Conservation (phyloP, 92 coral and sea anemone genomes). For the Epizoanthus scotinus region DNA sequence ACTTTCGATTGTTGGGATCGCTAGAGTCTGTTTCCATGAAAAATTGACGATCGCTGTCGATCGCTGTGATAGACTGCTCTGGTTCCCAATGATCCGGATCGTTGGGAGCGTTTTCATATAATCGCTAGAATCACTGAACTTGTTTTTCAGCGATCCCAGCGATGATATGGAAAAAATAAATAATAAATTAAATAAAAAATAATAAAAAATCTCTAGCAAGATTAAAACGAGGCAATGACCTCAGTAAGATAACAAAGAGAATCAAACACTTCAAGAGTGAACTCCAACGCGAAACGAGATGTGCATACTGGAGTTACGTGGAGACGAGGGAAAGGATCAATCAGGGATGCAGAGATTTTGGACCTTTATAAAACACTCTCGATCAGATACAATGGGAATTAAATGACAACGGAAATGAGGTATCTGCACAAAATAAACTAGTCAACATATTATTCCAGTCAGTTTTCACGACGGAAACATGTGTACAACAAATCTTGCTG, state of each 20-base stretch:
- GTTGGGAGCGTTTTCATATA: too few species aligned
- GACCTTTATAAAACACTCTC: constrained; percentile 48
- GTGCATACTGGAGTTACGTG: constrained; percentile 45
- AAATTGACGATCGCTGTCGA: too few species aligned
- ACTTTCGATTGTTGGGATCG: too few species aligned
- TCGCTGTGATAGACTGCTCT: too few species aligned
- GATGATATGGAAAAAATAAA: too few species aligned
- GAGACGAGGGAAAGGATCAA: constrained; percentile 29
- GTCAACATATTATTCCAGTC: constrained; percentile 53
- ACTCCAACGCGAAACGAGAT: constrained; percentile 40
- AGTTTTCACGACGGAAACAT: constrained; percentile 39
- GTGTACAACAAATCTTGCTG: background rate
- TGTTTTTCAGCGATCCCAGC: too few species aligned
- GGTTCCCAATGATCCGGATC: too few species aligned
- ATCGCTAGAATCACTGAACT: too few species aligned
- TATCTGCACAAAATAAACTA: constrained; percentile 32
- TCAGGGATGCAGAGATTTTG: constrained; percentile 52
- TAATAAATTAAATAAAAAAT: too few species aligned
- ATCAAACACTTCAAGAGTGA: constrained; percentile 25
- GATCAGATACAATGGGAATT: constrained; percentile 38
- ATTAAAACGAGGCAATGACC: background rate
- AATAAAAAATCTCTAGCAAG: background rate
- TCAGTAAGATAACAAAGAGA: background rate
- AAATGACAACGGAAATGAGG: constrained; percentile 26
- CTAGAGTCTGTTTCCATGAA: too few species aligned